Percentiles rank a stretch among this genome's conserved stretches.
Conservation (phyloP, 2,113 vertebrate genomes). For the Nettapus auritus region DNA sequence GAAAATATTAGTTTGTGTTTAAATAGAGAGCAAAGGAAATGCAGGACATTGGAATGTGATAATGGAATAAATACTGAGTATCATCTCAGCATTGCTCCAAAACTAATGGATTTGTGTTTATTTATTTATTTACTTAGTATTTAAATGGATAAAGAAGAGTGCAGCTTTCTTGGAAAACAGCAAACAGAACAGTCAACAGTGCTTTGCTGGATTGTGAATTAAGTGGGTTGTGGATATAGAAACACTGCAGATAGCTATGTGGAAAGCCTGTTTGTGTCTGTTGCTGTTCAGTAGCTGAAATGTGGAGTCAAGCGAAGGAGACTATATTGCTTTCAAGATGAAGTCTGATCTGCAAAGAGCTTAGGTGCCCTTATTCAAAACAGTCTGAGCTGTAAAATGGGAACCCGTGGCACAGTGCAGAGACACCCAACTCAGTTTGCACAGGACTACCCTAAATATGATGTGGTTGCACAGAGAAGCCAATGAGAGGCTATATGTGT, state of each 20-base stretch:
- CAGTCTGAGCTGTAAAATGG: background rate
- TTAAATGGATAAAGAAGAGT: background rate
- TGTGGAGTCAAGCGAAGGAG: background rate
- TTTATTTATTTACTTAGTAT: background rate
- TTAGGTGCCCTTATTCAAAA: background rate
- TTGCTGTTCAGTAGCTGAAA: background rate
- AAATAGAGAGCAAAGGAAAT: background rate
- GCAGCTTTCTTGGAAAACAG: background rate
- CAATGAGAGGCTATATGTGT: fast-evolving
- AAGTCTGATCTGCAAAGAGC: background rate
- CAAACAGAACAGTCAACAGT: background rate
- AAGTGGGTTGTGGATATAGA: background rate
- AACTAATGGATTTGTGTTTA: background rate
- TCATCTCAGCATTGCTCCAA: background rate
- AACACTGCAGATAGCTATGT: background rate
- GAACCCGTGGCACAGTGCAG: background rate
- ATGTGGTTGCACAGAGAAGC: background rate
- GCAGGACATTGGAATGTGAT: background rate
- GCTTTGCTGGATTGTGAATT: background rate
- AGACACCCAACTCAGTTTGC: background rate
- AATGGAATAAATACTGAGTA: background rate
- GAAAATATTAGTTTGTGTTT: slow-evolving; percentile 26
- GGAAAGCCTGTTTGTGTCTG: background rate
- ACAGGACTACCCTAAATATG: background rate
- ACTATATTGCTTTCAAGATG: background rate